Conservation (phyloP, 2,888 invertebrate species). For the Tanytarsus gracilentus region DNA sequence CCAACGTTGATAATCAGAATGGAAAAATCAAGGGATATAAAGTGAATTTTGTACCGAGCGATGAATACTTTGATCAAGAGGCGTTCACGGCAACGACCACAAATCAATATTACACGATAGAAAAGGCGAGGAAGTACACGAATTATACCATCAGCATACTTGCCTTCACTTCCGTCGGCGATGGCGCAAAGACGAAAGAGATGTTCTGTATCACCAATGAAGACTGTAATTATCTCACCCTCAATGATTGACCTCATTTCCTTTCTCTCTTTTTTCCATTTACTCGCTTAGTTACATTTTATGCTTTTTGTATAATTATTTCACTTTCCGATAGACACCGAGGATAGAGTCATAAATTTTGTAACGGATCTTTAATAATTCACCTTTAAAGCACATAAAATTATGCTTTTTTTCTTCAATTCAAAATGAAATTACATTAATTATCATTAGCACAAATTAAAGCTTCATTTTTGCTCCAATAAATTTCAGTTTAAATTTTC, state of each 20-base stretch:
- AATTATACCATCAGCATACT: slow-evolving; percentile 87
- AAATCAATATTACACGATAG: slow-evolving; percentile 49
- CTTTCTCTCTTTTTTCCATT: not conserved
- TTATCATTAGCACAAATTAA: too few relatives aligned
- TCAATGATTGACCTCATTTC: slow-evolving; percentile 7
- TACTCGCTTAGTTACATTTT: too few relatives aligned
- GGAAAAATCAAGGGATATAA: slow-evolving; percentile 78
- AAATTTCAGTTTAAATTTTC: too few relatives aligned
- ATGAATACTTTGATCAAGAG: slow-evolving; percentile 70
- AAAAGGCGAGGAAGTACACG: slow-evolving; percentile 72
- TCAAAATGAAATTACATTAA: too few relatives aligned
- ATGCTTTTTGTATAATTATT: slow-evolving; percentile 28
- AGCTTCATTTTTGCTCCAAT: too few relatives aligned
- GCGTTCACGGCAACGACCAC: slow-evolving; percentile 62
- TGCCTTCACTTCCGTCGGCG: slow-evolving; percentile 81
- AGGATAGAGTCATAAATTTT: too few relatives aligned
- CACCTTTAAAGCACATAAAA: too few relatives aligned
- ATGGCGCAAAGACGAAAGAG: slow-evolving; percentile 75
- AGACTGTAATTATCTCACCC: slow-evolving; percentile 55
- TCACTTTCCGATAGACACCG: not conserved
- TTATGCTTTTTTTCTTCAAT: slow-evolving; percentile 30
- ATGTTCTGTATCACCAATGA: slow-evolving; percentile 82
- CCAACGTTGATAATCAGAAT: slow-evolving; percentile 70
- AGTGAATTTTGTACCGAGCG: slow-evolving; percentile 68
- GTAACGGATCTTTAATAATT: too few relatives aligned